phyloP scores from a whole-genome alignment of 2,113 vertebrate genomes.

The Phalacrocorax pelagicus region DNA sequence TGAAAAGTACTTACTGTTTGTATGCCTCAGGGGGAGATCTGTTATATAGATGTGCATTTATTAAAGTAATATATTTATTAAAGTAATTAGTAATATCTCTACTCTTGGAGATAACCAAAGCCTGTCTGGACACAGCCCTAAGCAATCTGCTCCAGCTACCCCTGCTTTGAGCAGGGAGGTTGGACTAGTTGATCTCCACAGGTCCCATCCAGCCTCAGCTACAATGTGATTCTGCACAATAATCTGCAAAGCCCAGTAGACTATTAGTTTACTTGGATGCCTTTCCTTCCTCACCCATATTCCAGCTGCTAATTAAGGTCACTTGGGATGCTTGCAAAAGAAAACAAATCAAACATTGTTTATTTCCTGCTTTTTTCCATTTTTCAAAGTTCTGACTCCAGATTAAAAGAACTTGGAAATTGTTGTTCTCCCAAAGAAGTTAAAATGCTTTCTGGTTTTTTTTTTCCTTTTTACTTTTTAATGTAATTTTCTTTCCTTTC shows the following conservation, averaged over 20 bases:
- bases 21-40: not conserved
- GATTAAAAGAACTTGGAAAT: not conserved
- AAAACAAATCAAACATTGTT: not conserved
- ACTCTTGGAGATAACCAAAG: not conserved
- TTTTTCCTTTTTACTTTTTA: fast-evolving
- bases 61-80: not conserved
- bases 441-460: not conserved
- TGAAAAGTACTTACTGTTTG: not conserved
- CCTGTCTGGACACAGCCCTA: not conserved
- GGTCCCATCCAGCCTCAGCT: not conserved
- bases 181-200: not conserved
- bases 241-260: not conserved
- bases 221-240: not conserved
- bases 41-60: not conserved
- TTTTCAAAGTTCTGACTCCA: not conserved
- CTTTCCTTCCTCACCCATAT: not conserved
- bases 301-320: not conserved
- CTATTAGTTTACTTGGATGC: not conserved
- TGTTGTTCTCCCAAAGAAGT: not conserved
- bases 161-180: not conserved
- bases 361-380: not conserved
- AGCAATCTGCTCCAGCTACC: not conserved
- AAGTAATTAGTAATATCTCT: not conserved
- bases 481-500: not conserved
- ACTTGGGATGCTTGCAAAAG: not conserved